phyloP scores from a whole-genome alignment of 1,140 invertebrate species.

The Trichonephila clavipes region DNA sequence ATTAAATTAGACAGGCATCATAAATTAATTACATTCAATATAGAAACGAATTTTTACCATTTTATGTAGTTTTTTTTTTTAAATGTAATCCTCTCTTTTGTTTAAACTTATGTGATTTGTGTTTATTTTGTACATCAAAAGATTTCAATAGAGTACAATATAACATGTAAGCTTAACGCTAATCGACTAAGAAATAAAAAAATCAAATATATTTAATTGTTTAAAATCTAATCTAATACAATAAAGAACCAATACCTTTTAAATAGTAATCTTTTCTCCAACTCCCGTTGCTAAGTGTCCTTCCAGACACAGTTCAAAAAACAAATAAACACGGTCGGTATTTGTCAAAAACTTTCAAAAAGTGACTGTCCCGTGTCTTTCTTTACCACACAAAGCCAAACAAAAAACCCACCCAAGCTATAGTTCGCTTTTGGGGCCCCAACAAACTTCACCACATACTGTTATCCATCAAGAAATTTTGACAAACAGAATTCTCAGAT shows the following conservation, averaged over 20 bases:
- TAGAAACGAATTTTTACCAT: too few species aligned
- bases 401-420: neutral
- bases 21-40: too few species aligned
- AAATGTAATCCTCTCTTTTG: too few species aligned
- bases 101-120: too few species aligned
- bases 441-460: neutral
- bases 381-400: neutral
- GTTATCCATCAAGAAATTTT: slow-evolving; percentile 11
- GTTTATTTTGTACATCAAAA: too few species aligned
- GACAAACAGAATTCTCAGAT: neutral
- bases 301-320: neutral
- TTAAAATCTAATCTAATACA: neutral
- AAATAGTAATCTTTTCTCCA: neutral
- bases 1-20: too few species aligned
- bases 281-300: neutral
- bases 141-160: too few species aligned
- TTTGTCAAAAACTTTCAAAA: neutral
- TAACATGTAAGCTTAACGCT: too few species aligned
- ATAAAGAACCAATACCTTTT: neutral
- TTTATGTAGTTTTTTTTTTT: too few species aligned
- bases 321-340: neutral
- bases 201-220: too few species aligned
- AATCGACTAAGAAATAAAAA: too few species aligned
- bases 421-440: neutral
- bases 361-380: neutral